These are phyloP conservation scores for Galeopterus variegatus DNA, from an alignment of 2,113 vertebrate species.

Conservation along the genomic window DNA sequence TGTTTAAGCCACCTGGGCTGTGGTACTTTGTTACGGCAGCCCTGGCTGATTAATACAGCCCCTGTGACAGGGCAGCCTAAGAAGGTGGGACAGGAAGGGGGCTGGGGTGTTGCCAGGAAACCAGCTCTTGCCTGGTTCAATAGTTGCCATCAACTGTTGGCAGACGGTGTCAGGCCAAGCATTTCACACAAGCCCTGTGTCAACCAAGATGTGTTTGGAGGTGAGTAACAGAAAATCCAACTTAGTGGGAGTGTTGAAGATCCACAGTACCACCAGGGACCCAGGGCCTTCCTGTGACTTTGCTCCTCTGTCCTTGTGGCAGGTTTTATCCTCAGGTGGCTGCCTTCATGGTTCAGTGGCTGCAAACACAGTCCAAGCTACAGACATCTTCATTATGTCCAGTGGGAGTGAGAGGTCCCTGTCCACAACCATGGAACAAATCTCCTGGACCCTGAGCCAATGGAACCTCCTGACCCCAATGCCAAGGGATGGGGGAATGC, in stretches of 20 bases:
- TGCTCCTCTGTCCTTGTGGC: not conserved
- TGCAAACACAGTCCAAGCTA: not conserved
- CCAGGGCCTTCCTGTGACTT: not conserved
- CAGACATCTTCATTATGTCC: not conserved
- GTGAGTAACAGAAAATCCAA: not conserved
- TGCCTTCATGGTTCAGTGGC: not conserved
- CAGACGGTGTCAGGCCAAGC: not conserved
- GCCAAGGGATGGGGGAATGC: no score
- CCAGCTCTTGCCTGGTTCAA: not conserved
- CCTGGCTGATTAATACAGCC: not conserved
- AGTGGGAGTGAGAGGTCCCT: not conserved
- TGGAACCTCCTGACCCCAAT: not conserved
- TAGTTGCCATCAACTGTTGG: not conserved
- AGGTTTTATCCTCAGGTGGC: not conserved
- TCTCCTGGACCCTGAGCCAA: not conserved
- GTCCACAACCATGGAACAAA: accelerated
- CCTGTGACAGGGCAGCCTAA: no score
- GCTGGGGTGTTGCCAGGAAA: not conserved
- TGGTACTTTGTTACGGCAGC: not conserved
- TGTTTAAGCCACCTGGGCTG: no score
- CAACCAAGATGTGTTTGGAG: not conserved
- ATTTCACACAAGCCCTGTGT: not conserved
- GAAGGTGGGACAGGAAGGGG: not conserved
- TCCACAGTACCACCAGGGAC: not conserved
- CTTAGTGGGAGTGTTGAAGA: accelerated